These are phyloP conservation scores for Aphaenogaster rudis DNA, from an alignment of 1,140 invertebrate species.

Conservation along the genomic window DNA sequence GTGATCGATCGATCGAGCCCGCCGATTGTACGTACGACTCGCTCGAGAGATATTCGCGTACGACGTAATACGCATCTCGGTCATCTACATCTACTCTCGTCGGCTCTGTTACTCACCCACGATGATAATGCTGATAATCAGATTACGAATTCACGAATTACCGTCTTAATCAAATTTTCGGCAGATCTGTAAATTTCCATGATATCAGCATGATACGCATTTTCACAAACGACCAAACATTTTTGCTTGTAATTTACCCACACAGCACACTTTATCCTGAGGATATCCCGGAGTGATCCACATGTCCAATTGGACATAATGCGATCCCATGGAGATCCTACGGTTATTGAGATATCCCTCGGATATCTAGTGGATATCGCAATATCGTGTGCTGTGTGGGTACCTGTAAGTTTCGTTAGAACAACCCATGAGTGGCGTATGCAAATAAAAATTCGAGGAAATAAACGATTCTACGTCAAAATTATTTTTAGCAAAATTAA, in stretches of 20 bases:
- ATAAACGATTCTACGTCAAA: not conserved
- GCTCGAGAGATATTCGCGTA: slow-evolving; percentile 10
- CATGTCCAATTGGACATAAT: no score
- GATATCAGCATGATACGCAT: not conserved
- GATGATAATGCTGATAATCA: not conserved
- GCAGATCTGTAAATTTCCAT: not conserved
- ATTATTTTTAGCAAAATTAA: not conserved
- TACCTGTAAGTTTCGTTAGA: not conserved
- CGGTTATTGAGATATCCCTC: no score
- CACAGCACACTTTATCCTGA: no score
- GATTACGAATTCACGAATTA: not conserved
- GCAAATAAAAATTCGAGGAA: not conserved
- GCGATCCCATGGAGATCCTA: no score
- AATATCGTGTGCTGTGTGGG: no score
- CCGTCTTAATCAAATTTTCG: not conserved
- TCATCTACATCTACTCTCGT: not conserved
- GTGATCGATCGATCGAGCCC: slow-evolving; percentile 12
- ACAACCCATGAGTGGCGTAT: not conserved
- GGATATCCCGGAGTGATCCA: no score
- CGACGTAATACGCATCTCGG: not conserved
- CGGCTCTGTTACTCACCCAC: not conserved
- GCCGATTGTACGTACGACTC: not conserved
- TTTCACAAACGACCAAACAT: not conserved
- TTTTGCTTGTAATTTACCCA: not conserved
- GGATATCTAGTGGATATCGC: no score